These are phyloP conservation scores for Chrysocyon brachyurus DNA, from an alignment of 2,797 vertebrate species.

Conservation along the genomic window DNA sequence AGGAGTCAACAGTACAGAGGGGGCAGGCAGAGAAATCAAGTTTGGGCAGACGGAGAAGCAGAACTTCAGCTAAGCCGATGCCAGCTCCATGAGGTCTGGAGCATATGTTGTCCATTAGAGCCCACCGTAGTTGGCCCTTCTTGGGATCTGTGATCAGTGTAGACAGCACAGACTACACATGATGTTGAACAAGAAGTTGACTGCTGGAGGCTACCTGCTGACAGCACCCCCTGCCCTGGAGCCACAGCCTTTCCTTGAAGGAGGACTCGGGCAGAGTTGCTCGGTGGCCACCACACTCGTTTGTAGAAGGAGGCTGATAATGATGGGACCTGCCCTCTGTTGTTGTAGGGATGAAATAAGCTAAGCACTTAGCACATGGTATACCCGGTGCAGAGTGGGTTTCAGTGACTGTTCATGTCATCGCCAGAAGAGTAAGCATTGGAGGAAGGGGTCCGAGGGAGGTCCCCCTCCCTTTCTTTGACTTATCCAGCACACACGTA, in stretches of 20 bases:
- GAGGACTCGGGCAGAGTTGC: not conserved
- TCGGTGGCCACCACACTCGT: too few relatives aligned
- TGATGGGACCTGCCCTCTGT: not conserved
- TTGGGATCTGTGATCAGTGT: not conserved
- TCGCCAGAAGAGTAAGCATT: not conserved
- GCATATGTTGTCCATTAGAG: not conserved
- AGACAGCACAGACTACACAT: not conserved
- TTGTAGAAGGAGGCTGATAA: not conserved
- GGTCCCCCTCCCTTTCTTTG: not conserved
- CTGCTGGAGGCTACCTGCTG: not conserved
- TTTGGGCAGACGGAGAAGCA: not conserved
- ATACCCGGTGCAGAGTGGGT: not conserved
- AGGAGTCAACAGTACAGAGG: not conserved
- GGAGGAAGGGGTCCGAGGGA: not conserved
- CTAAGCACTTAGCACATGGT: not conserved
- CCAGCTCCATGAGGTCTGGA: not conserved
- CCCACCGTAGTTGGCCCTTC: not conserved
- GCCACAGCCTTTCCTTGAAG: not conserved
- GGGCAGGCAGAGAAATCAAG: not conserved
- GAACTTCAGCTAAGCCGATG: not conserved
- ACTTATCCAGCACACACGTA: accelerated
- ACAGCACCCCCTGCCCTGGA: not conserved
- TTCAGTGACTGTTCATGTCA: too few relatives aligned
- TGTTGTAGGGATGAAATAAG: not conserved
- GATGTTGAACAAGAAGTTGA: not conserved